Evolutionary conservation across 2,888 invertebrate species (phyloP).

Genomic region (Chrysomela aeneicollis): DNA sequence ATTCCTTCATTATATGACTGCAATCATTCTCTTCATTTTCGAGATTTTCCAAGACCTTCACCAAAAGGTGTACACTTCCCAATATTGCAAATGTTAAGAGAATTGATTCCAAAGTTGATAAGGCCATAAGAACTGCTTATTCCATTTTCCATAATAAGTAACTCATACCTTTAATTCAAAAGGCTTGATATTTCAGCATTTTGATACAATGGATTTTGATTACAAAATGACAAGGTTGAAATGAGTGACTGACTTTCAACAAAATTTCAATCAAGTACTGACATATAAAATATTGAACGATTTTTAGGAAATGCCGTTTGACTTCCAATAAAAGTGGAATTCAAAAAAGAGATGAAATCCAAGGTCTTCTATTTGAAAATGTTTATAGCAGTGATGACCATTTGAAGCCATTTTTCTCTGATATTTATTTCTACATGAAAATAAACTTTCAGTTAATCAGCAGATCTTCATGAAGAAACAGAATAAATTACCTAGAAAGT

Average conservation of each 20-base stretch:
- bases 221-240: not conserved
- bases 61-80: conserved; percentile 49
- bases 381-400: no score
- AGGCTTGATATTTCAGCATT: not conserved
- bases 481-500: no score
- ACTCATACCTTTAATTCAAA: no score
- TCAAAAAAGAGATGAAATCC: no score
- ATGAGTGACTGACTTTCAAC: not conserved
- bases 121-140: conserved; percentile 14
- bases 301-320: no score
- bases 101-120: conserved; percentile 48
- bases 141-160: not conserved
- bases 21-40: conserved; percentile 43
- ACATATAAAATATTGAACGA: no score
- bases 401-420: no score
- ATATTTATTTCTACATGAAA: no score
- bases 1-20: conserved; percentile 43
- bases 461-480: no score
- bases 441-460: no score
- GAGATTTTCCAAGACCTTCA: conserved; percentile 45
- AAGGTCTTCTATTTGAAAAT: no score
- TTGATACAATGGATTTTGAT: not conserved
- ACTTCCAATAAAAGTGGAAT: no score
- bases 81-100: conserved; percentile 50
- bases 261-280: not conserved